Evolutionary conservation across 2,888 invertebrate species (phyloP).

Genomic region (Heteropelma amictum): DNA sequence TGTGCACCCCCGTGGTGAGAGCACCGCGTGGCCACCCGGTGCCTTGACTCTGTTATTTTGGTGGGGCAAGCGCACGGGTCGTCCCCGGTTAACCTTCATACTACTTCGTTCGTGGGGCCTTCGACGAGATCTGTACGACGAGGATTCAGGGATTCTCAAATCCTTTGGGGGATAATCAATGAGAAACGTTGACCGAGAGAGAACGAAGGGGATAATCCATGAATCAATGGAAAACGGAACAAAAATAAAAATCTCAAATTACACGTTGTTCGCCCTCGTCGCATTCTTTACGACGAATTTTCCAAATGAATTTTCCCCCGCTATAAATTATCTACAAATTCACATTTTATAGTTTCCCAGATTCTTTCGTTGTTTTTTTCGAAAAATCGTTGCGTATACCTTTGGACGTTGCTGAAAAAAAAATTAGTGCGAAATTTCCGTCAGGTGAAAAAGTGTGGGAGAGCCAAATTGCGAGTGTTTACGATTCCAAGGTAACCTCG

Average conservation of each 20-base stretch:
- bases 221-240: not conserved
- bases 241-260: not conserved
- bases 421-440: not conserved
- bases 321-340: too few species aligned
- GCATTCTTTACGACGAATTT: too few species aligned
- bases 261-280: too few species aligned
- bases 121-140: slow-evolving; percentile 23
- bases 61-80: slow-evolving; percentile 66
- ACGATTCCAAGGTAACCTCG: too few species aligned
- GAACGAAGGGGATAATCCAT: not conserved
- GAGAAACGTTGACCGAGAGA: not conserved
- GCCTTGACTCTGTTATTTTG: slow-evolving; percentile 56
- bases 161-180: slow-evolving; percentile 4
- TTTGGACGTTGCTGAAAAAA: not conserved
- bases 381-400: too few species aligned
- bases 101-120: slow-evolving; percentile 56
- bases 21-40: slow-evolving; percentile 71
- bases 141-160: slow-evolving; percentile 48
- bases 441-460: slow-evolving; percentile 22
- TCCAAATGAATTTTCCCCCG: too few species aligned
- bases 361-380: too few species aligned
- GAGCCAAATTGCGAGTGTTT: not conserved
- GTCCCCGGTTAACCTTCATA: slow-evolving; percentile 67
- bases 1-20: slow-evolving; percentile 72
- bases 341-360: too few species aligned